Conservation (phyloP, 2,797 vertebrate genomes). For the Dendrocincla fuliginosa region DNA sequence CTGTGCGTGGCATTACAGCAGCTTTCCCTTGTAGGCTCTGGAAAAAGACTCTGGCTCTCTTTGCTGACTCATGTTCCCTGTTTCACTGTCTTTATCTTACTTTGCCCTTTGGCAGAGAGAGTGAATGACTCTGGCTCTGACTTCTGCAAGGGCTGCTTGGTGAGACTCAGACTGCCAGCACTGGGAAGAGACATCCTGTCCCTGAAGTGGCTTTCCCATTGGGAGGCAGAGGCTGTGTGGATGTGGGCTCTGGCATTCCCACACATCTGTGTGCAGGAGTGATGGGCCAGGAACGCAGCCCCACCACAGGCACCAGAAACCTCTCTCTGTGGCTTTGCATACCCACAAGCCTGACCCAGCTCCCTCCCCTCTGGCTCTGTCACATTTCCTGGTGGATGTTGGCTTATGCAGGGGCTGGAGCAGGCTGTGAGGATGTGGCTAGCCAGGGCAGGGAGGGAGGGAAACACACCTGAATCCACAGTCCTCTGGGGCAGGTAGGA, state of each 20-base stretch:
- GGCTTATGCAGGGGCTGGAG: neutral
- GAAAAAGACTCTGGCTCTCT: neutral
- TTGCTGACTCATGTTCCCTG: neutral
- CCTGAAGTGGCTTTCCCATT: neutral
- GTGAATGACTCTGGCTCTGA: neutral
- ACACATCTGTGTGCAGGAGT: fast-evolving
- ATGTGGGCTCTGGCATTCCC: neutral
- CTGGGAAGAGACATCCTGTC: neutral
- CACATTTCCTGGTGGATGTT: neutral
- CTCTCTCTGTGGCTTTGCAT: neutral
- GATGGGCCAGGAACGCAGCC: fast-evolving
- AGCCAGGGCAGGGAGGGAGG: neutral
- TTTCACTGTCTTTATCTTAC: neutral
- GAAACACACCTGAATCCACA: neutral
- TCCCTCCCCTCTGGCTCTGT: neutral
- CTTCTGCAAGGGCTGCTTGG: neutral
- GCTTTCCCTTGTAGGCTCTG: neutral
- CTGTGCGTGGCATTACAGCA: fast-evolving
- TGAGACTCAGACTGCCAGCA: fast-evolving
- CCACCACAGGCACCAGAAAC: neutral
- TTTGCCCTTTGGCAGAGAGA: neutral
- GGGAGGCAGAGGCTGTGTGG: neutral
- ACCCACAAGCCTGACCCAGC: neutral
- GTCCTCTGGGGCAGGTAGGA: neutral
- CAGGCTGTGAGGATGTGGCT: neutral